Percentiles rank a stretch among this genome's conserved stretches.
phyloP scores from a whole-genome alignment of 2,113 vertebrate species.

The Calypte anna region DNA sequence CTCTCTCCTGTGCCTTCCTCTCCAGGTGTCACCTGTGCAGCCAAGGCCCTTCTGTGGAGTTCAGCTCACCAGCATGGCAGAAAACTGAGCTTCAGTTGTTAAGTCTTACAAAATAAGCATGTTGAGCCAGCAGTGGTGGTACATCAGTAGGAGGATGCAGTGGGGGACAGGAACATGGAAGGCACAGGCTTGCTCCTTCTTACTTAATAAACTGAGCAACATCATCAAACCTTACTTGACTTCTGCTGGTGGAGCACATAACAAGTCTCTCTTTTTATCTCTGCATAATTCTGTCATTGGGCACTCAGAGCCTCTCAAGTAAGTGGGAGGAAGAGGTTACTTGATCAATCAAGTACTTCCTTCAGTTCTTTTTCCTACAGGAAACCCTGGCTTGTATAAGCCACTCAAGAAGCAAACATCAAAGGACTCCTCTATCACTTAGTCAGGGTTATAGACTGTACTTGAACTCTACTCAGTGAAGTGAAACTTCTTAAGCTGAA shows the following conservation, averaged over 20 bases:
- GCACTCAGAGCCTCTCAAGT: constrained; percentile 48
- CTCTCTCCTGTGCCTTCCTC: background rate
- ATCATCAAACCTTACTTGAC: background rate
- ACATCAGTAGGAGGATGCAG: background rate
- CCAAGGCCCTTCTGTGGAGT: background rate
- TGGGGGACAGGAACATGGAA: background rate
- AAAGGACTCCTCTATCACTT: constrained; percentile 79
- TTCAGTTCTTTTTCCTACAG: constrained; percentile 48
- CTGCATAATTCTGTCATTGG: background rate
- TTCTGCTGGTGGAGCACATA: background rate
- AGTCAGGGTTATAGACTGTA: constrained; percentile 72
- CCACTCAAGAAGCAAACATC: constrained; percentile 74
- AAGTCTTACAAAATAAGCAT: background rate
- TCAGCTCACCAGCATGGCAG: background rate
- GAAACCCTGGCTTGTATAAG: constrained; percentile 64
- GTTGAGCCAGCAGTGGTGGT: background rate
- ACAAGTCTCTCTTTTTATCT: background rate
- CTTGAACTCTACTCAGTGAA: constrained; percentile 73
- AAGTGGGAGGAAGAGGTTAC: constrained; percentile 43
- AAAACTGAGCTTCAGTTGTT: background rate
- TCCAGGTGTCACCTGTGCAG: background rate
- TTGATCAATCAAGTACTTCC: constrained; percentile 67
- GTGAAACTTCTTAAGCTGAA: constrained; percentile 76
- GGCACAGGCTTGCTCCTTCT: background rate
- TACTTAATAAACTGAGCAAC: background rate